Evolutionary conservation across 2,797 vertebrate species (phyloP).

Genomic region (Falco biarmicus): DNA sequence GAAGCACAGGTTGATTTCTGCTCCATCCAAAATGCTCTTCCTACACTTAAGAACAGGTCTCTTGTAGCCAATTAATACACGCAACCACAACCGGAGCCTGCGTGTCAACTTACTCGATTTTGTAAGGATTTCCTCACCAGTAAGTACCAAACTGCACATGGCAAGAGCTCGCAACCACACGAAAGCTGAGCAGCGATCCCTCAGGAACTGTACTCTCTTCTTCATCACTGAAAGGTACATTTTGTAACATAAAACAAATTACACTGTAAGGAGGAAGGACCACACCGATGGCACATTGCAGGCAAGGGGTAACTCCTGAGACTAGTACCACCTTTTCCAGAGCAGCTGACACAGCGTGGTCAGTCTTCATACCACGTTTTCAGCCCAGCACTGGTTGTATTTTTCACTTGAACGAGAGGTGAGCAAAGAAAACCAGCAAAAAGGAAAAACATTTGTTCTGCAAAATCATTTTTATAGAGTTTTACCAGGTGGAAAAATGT

Average conservation of each 20-base stretch:
- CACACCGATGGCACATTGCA: not conserved
- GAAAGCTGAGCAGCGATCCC: not conserved
- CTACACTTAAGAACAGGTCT: not conserved
- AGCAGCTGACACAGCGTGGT: rapidly evolving
- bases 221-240: not conserved
- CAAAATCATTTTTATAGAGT: not conserved
- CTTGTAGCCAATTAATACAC: not conserved
- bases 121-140: not conserved
- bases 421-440: not conserved
- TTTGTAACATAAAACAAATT: not conserved
- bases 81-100: not conserved
- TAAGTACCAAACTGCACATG: rapidly evolving
- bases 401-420: rapidly evolving
- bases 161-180: not conserved
- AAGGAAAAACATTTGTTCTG: not conserved
- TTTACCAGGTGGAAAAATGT: not conserved
- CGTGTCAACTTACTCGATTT: not conserved
- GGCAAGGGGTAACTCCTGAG: not conserved
- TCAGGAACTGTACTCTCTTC: not conserved
- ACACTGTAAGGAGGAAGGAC: not conserved
- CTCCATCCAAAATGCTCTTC: not conserved
- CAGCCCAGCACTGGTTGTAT: not conserved
- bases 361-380: not conserved
- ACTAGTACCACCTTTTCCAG: not conserved
- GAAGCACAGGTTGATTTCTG: not conserved